A percentile compares a stretch with the other conserved stretches of the same genome.
Evolutionary conservation across 2,113 vertebrate species (phyloP).

Genomic region (Nothocercus julius): DNA sequence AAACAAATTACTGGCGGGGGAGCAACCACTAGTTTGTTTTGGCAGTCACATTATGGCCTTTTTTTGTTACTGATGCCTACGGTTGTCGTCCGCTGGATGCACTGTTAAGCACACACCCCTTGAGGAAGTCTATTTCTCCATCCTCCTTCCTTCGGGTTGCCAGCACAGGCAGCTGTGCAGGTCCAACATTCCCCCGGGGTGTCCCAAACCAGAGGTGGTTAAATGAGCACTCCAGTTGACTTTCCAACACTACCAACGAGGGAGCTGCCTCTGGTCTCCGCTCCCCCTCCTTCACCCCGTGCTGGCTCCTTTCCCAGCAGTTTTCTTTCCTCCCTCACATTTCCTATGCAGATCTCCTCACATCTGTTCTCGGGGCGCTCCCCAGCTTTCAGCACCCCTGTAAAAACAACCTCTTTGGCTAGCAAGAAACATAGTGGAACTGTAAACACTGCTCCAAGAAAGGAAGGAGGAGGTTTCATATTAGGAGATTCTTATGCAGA

Average conservation of each 20-base stretch:
- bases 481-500: background rate
- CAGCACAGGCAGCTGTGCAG: background rate
- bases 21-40: no score
- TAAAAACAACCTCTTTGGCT: background rate
- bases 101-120: background rate
- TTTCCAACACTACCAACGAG: fast-evolving
- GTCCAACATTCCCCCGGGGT: fast-evolving
- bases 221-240: background rate
- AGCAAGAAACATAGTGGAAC: background rate
- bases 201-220: background rate
- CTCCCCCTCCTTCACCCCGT: background rate
- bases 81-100: background rate
- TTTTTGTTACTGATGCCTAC: background rate
- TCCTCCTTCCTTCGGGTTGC: background rate
- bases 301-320: background rate
- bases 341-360: background rate
- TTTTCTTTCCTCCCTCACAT: background rate
- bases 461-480: background rate
- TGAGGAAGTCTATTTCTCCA: background rate
- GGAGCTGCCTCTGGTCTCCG: background rate
- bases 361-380: background rate
- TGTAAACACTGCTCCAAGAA: background rate
- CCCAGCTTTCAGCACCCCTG: background rate
- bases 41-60: background rate
- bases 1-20: background rate